Base-by-base conservation (phyloP, 2,797 vertebrate genomes). In the Bothrops alternatus region DNA sequence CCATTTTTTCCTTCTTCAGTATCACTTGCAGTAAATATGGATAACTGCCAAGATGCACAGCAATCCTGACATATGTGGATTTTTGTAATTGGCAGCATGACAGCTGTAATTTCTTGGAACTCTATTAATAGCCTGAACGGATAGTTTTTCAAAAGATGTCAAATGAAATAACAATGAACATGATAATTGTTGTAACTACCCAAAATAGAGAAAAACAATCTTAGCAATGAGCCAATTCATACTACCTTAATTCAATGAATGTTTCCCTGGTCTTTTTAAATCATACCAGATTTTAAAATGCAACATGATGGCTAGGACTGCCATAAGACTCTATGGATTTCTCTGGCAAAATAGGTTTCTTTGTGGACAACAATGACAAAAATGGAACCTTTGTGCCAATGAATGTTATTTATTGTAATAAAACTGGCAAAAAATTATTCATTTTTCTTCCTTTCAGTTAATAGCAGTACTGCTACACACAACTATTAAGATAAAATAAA, bases 71-170 rank as follows among this genome's bases (percentile, higher is more conserved):
- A 26, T 50, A 65, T 90, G 89, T 7, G n/a, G 53, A 42, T 61
- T 55, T 91, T 28, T 25, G 56, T 56, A 56, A 88, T 87, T 90
- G 50, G 12, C 87, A 89, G 69, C 57, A 85, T 23, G 57, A 88
- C 32, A 63, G 57, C 10, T 32, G n/a, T 61, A 57, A 85, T 65
- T 93, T 85, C 86, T 88, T 85, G 90, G 87, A 93, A 82, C 25
- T 82, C 42, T 78, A 23, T 61, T 90, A 90, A 93, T 87, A 60
- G n/a, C 47, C 32, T 47, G 50, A 90, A 65, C 2, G 65, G n/a
- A 93, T 42, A 60, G 14, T 42, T 28, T 88, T 63, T 20, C n/a
- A 42, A 13, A 88, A 60, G 26, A n/a, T 55, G 23, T n/a, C 55
- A 91, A 61, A 82, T 28, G 13, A 47, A 16, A 88, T 88, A 86